These are phyloP conservation scores for Mesochorus sp. DNA, from an alignment of 2,888 invertebrate genomes.

Conservation along the genomic window DNA sequence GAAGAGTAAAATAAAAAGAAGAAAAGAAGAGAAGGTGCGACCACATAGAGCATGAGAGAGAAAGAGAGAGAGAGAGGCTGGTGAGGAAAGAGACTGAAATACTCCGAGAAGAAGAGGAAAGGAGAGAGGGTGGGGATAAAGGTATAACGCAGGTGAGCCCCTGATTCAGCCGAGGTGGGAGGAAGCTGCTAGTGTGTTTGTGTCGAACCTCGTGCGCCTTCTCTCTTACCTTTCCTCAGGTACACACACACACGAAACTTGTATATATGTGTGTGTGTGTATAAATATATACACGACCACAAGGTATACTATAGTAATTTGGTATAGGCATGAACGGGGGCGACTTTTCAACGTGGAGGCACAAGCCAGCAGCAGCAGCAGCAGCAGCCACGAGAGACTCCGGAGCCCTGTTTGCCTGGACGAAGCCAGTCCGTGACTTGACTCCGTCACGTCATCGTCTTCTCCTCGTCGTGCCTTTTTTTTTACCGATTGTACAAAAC, in stretches of 20 bases:
- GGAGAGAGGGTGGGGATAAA: constrained; percentile 28
- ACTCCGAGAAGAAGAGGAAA: constrained; percentile 27
- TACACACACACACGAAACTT: constrained; percentile 26
- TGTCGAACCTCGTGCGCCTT: constrained; percentile 45
- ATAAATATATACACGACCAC: constrained; percentile 20
- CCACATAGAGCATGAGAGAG: too few relatives aligned
- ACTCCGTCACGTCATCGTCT: constrained; percentile 66
- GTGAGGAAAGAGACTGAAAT: constrained; percentile 35
- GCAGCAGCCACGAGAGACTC: constrained; percentile 31
- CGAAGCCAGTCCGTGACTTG: constrained; percentile 64
- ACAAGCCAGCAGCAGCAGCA: constrained; percentile 27
- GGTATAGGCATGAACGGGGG: constrained; percentile 55
- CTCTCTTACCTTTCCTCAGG: constrained; percentile 56
- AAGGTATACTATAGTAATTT: constrained; percentile 34
- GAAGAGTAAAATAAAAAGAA: background rate
- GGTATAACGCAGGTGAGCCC: constrained; percentile 55
- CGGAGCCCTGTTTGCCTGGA: constrained; percentile 29
- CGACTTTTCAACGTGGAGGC: constrained; percentile 58
- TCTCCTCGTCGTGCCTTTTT: constrained; percentile 40
- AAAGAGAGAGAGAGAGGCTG: constrained; percentile 4
- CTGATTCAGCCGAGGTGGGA: constrained; percentile 39
- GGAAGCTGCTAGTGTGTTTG: constrained; percentile 27
- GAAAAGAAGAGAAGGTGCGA: constrained; percentile 20
- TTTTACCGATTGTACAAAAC: constrained; percentile 27
- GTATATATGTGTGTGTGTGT: too few relatives aligned